These are phyloP conservation scores for Entomobrya multifasciata DNA, from an alignment of 2,888 invertebrate genomes.

Conservation along the genomic window DNA sequence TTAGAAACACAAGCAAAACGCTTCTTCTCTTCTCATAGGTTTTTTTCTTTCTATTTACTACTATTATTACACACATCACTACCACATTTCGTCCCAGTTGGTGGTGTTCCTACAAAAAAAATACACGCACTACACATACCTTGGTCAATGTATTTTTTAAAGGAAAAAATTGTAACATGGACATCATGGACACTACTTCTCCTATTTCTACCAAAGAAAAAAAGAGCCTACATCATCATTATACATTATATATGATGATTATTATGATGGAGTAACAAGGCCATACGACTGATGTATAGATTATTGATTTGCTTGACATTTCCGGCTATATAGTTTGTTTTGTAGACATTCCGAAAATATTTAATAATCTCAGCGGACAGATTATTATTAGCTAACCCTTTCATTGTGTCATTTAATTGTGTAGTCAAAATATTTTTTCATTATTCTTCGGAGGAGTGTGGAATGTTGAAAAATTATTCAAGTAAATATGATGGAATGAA, in stretches of 20 bases:
- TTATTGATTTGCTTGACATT: not conserved
- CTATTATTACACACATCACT: not conserved
- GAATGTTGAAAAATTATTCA: not conserved
- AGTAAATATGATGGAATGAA: not conserved
- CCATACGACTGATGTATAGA: not conserved
- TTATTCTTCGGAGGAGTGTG: not conserved
- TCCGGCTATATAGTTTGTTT: no score
- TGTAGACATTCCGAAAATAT: not conserved
- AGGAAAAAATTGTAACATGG: conserved; percentile 29
- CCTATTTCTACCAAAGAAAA: no score
- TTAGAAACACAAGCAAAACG: no score
- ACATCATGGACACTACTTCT: not conserved
- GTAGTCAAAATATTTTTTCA: not conserved
- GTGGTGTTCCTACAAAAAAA: no score
- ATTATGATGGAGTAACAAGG: conserved; percentile 20
- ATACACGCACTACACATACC: no score
- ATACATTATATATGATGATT: not conserved
- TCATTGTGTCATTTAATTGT: conserved; percentile 22
- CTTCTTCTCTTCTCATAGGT: not conserved
- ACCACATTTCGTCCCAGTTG: no score
- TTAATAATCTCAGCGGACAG: not conserved
- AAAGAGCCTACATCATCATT: conserved; percentile 7
- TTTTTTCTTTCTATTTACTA: conserved; percentile 47
- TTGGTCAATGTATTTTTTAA: conserved; percentile 2
- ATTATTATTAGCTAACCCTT: no score